A percentile compares a stretch with the other conserved stretches of the same genome.
phyloP scores from a whole-genome alignment of 2,888 invertebrate genomes.

The Melitaea athalia region DNA sequence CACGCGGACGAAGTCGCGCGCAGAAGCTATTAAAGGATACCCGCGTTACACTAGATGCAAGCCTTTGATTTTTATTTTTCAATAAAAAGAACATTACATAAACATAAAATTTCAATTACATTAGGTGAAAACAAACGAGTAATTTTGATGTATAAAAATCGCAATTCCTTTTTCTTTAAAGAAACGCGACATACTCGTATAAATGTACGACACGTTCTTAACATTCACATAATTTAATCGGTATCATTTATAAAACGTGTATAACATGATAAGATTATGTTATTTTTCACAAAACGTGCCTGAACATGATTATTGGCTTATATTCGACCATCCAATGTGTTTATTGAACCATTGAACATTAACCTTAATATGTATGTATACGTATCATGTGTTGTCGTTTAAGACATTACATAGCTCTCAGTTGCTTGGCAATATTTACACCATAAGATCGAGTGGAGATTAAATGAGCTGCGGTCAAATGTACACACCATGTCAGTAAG shows the following conservation, averaged over 20 bases:
- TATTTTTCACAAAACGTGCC: slow-evolving; percentile 14
- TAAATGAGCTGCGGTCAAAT: slow-evolving; percentile 57
- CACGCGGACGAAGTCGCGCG: too few species aligned
- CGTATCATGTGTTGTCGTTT: slow-evolving; percentile 19
- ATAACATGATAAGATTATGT: slow-evolving; percentile 19
- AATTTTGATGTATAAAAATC: not conserved
- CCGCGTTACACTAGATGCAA: not conserved
- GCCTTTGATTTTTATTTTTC: not conserved
- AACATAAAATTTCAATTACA: not conserved
- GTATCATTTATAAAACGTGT: slow-evolving; percentile 12
- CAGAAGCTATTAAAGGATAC: too few species aligned
- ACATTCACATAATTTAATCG: slow-evolving; percentile 6
- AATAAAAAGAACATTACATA: too few species aligned
- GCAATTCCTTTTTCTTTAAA: not conserved
- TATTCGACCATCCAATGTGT: slow-evolving; percentile 22
- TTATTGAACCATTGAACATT: slow-evolving; percentile 33
- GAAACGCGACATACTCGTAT: not conserved
- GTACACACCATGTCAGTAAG: not conserved
- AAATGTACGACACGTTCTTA: not conserved
- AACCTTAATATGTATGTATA: slow-evolving; percentile 48
- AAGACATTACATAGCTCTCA: slow-evolving; percentile 48
- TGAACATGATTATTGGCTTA: slow-evolving; percentile 27
- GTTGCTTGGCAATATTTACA: slow-evolving; percentile 68
- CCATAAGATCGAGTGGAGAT: slow-evolving; percentile 54
- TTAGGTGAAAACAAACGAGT: not conserved